Evolutionary conservation across 2,113 vertebrate species (phyloP).

Genomic region (Pagrus major): DNA sequence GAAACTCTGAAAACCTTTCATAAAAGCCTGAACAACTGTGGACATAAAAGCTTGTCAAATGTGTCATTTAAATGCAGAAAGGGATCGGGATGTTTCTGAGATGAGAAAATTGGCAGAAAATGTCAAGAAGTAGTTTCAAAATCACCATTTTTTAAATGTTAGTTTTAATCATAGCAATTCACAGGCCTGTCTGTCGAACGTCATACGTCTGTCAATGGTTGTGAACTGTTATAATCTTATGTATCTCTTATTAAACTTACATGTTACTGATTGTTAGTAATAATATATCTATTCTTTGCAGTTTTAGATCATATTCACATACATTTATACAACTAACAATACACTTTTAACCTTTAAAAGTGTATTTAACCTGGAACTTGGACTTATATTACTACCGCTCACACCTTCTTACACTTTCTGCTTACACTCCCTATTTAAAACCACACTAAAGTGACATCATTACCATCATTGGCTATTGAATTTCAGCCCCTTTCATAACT

Average conservation of each 20-base stretch:
- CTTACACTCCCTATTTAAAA: not conserved
- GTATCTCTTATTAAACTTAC: not conserved
- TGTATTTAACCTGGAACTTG: too few relatives aligned
- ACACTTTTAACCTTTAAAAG: too few relatives aligned
- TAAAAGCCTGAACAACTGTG: not conserved
- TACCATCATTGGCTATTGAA: conserved; percentile 6
- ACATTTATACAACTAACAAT: too few relatives aligned
- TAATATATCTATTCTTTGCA: not conserved
- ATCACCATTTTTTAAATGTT: not conserved
- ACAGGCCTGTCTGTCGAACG: not conserved
- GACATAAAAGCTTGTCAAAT: conserved; percentile 20
- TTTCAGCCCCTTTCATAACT: conserved; percentile 16
- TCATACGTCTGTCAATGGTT: not conserved
- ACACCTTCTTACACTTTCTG: too few relatives aligned
- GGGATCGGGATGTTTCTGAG: not conserved
- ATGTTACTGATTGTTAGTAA: not conserved
- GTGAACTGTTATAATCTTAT: not conserved
- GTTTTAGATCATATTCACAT: too few relatives aligned
- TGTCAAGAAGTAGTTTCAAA: not conserved
- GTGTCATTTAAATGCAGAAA: conserved; percentile 3
- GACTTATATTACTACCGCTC: too few relatives aligned
- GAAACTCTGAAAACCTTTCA: conserved; percentile 1
- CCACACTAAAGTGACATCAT: not conserved
- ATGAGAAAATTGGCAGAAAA: not conserved
- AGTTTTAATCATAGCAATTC: not conserved